These are phyloP conservation scores for Berghia stephanieae DNA, from an alignment of 1,140 invertebrate species.

Conservation along the genomic window DNA sequence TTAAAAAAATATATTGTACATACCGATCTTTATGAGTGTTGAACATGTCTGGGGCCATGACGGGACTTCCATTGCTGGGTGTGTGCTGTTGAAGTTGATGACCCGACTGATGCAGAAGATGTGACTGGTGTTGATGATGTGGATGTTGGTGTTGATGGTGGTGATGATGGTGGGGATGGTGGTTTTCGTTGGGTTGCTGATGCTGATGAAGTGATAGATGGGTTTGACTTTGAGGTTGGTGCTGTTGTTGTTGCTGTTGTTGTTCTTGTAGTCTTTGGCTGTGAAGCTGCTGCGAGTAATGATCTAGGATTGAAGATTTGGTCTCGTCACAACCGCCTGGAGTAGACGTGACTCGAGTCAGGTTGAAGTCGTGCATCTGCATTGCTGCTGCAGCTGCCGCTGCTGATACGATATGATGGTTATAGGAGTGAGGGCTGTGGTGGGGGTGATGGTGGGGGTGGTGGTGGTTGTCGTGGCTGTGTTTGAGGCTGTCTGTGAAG, in stretches of 20 bases:
- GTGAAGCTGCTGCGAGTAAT: too few species aligned
- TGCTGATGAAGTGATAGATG: too few species aligned
- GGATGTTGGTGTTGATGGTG: neutral
- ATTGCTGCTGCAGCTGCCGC: neutral
- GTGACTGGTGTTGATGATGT: slow-evolving; percentile 12
- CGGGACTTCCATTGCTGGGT: neutral
- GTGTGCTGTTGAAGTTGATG: slow-evolving; percentile 13
- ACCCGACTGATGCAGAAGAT: neutral
- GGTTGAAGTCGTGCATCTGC: neutral
- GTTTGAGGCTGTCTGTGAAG: neutral
- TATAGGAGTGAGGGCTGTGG: neutral
- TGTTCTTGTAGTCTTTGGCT: slow-evolving; percentile 20
- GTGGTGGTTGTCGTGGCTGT: neutral
- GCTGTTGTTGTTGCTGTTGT: neutral
- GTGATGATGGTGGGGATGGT: slow-evolving; percentile 15
- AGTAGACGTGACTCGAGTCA: too few species aligned
- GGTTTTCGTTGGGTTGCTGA: neutral
- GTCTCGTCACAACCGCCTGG: too few species aligned
- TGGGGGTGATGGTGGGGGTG: neutral
- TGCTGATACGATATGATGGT: neutral
- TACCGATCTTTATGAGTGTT: too few species aligned
- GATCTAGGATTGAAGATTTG: too few species aligned
- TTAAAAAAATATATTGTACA: too few species aligned
- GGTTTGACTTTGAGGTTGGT: too few species aligned
- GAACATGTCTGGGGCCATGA: neutral